Evolutionary conservation across 2,797 vertebrate species (phyloP).

Genomic region (Falco columbarius): DNA sequence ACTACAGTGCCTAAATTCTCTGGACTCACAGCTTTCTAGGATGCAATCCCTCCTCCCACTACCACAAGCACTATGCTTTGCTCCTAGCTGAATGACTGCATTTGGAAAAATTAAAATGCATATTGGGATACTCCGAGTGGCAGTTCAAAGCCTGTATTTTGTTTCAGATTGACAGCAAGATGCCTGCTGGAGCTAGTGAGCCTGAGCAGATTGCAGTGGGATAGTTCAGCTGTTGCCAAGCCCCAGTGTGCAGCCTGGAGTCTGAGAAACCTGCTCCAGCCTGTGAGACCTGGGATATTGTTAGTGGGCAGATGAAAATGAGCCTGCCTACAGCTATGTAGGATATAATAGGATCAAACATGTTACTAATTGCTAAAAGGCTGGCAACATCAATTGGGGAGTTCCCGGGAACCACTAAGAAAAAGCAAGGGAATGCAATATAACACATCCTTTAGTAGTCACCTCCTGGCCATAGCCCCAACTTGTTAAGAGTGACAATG

Average conservation of each 20-base stretch:
- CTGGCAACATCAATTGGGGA: neutral
- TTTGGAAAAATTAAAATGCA: constrained; percentile 23
- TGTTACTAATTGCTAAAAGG: neutral
- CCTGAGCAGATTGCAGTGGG: neutral
- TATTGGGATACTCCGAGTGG: neutral
- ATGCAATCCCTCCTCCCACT: neutral
- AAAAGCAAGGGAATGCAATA: neutral
- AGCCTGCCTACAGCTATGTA: neutral
- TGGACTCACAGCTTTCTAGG: neutral
- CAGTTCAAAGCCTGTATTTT: constrained; percentile 10
- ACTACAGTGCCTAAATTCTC: neutral
- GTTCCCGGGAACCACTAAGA: neutral
- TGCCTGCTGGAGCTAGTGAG: neutral
- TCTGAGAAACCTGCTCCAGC: neutral
- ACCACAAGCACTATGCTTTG: neutral
- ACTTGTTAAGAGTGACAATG: neutral
- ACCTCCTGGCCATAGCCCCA: accelerated
- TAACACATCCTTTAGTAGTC: neutral
- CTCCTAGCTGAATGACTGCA: neutral
- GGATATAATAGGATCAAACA: neutral
- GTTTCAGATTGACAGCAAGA: neutral
- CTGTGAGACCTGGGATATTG: neutral
- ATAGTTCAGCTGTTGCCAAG: neutral
- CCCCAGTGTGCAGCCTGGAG: neutral
- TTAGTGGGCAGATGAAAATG: neutral